A percentile compares a stretch with the other conserved stretches of the same genome.
Evolutionary conservation across 2,113 vertebrate species (phyloP).

Genomic region (Spilogale gracilis): DNA sequence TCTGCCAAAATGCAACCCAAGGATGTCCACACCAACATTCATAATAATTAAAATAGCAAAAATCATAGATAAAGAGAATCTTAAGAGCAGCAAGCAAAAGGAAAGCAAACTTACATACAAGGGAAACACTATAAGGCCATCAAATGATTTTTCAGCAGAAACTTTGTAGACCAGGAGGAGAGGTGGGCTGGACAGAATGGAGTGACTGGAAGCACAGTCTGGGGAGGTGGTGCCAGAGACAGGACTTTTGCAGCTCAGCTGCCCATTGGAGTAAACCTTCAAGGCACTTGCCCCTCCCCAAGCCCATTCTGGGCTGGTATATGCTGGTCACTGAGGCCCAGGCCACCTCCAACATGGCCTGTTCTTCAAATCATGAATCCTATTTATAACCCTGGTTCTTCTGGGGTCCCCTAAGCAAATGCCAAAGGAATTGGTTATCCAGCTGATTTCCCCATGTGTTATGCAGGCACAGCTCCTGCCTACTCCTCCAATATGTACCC

Average conservation of each 20-base stretch:
- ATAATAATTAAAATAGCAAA: neutral
- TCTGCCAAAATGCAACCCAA: neutral
- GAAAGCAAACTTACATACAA: neutral
- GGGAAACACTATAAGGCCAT: neutral
- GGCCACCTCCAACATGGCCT: neutral
- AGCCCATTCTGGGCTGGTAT: neutral
- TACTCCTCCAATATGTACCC: conserved; percentile 94
- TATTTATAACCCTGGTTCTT: neutral
- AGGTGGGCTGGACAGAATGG: neutral
- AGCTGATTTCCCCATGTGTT: conserved; percentile 97
- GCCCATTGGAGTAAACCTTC: neutral
- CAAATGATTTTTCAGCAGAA: neutral
- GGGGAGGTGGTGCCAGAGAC: neutral
- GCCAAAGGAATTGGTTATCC: neutral
- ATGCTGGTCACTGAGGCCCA: neutral
- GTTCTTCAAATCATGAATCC: neutral
- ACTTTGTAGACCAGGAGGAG: neutral
- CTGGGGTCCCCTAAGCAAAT: neutral
- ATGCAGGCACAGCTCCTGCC: conserved; percentile 94
- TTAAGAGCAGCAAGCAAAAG: neutral
- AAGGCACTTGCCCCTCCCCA: neutral
- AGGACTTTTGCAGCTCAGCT: neutral
- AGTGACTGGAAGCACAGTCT: neutral
- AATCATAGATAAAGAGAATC: neutral
- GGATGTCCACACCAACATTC: neutral